Evolutionary conservation across 2,797 vertebrate species (phyloP), one percentile per base, ranked within the genome.

Genomic region (Tiaroga cobitis): DNA sequence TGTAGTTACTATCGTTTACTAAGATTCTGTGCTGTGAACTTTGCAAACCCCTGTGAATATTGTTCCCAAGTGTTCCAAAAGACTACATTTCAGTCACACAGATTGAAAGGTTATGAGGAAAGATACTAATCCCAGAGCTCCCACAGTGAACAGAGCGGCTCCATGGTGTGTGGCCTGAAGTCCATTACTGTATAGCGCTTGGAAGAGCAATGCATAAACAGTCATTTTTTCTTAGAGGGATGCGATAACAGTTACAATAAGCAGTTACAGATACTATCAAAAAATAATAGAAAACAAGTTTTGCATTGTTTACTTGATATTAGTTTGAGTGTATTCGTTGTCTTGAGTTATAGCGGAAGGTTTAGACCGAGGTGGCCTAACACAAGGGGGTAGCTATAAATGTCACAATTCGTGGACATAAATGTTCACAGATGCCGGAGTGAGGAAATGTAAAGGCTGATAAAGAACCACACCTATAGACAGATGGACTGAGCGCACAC

Each of bases 381-480:
- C 54, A 18, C 26, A 21, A 65, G 56, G 56, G 69, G 56, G 21
- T 34, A n/a, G 39, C 81, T 43, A 37, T 74, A 82, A 82, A 82
- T 82, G 56, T 74, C 70, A 82, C 41, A 6, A 65, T 49, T 65
- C 61, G 41, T 77, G 73, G 82, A 68, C 41, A 67, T 83, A 83
- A 83, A 83, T 83, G 81, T 83, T 83, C 72, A 74, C 81, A 83
- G 81, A 83, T 75, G 72, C 39, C 49, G 26, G 56, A 46, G 56
- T 10, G 73, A 76, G 29, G 46, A 46, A 56, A 67, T 68, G 21
- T 54, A 83, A 49, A 41, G 61, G 72, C 61, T 77, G 61, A 83
- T 76, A 68, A 83, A 76, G 46, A 76, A 51, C 61, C 73, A 68
- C 59, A 67, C 82, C 59, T 49, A 18, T 65, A 54, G 24, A 76